Conservation (phyloP, 64 coral and sea anemone genomes). For the Stichodactyla mertensii region DNA sequence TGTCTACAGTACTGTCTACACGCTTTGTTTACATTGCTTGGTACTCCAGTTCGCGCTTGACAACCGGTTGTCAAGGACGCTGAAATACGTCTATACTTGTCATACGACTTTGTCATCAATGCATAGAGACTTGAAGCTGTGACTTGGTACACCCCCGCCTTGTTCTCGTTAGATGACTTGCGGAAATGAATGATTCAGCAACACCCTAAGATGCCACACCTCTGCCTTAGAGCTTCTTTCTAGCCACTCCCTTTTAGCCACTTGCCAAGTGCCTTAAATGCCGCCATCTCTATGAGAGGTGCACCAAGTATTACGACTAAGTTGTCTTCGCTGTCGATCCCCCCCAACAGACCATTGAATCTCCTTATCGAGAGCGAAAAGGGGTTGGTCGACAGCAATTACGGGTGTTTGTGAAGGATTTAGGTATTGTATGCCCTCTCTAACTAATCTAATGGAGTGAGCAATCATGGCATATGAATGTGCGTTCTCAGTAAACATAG, state of each 20-base stretch:
- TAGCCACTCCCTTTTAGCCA: constrained; percentile 18
- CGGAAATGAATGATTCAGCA: constrained; percentile 18
- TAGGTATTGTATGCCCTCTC: neutral
- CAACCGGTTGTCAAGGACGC: too few species aligned
- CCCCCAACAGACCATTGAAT: constrained; percentile 10
- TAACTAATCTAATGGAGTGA: constrained; percentile 19
- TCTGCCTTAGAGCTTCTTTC: constrained; percentile 1
- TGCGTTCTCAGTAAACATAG: constrained; percentile 36
- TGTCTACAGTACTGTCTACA: too few species aligned
- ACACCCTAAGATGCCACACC: neutral
- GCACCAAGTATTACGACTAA: constrained; percentile 26
- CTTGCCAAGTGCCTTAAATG: constrained; percentile 33
- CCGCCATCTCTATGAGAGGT: constrained; percentile 33
- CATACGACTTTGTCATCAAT: too few species aligned
- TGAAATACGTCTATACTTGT: too few species aligned
- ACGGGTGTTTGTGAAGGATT: constrained; percentile 34
- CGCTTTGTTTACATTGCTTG: too few species aligned
- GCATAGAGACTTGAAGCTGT: too few species aligned
- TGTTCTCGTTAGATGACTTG: too few species aligned
- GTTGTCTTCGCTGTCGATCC: neutral
- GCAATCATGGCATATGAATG: constrained; percentile 31
- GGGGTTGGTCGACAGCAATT: constrained; percentile 24
- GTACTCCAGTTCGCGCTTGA: too few species aligned
- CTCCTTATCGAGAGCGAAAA: constrained; percentile 40
- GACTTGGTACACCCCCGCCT: too few species aligned